Evolutionary conservation across 2,888 invertebrate genomes (phyloP).

Genomic region (Matsumyia berberina): DNA sequence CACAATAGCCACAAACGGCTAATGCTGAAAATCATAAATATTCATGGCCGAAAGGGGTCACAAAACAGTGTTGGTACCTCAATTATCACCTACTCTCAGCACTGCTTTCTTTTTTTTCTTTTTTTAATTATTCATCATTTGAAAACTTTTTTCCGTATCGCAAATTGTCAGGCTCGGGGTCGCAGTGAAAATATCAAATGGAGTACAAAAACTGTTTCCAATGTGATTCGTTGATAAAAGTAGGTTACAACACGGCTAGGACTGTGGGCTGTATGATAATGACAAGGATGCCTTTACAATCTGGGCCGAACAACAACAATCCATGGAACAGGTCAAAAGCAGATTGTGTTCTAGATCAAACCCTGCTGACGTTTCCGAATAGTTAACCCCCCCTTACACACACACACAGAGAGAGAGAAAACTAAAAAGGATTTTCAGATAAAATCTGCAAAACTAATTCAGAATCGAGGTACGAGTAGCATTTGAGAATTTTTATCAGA

Average conservation of each 20-base stretch:
- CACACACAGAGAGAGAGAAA: background rate
- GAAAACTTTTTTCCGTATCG: slow-evolving; percentile 43
- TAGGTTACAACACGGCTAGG: slow-evolving; percentile 21
- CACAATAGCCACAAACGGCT: background rate
- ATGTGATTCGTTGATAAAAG: slow-evolving; percentile 17
- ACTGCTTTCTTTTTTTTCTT: background rate
- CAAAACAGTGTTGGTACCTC: slow-evolving; percentile 20
- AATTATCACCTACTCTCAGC: slow-evolving; percentile 43
- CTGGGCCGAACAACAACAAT: slow-evolving; percentile 25
- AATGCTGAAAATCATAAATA: slow-evolving; percentile 53
- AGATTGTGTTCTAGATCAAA: slow-evolving; percentile 32
- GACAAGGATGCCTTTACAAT: slow-evolving; percentile 2
- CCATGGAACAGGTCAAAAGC: slow-evolving; percentile 54
- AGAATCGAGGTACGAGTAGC: slow-evolving; percentile 43
- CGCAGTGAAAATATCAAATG: slow-evolving; percentile 29
- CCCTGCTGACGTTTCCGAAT: slow-evolving; percentile 4
- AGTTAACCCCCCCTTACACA: background rate
- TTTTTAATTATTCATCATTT: slow-evolving; percentile 27
- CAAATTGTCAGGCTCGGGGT: slow-evolving; percentile 13
- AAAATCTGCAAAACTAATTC: slow-evolving; percentile 6
- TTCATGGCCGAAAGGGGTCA: slow-evolving; percentile 34
- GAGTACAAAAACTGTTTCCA: slow-evolving; percentile 31
- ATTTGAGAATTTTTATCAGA: slow-evolving; percentile 27
- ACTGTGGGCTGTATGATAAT: slow-evolving; percentile 9
- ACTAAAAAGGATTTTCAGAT: slow-evolving; percentile 29